phyloP scores from a whole-genome alignment of 2,888 invertebrate genomes.

The Eurytoma californica region DNA sequence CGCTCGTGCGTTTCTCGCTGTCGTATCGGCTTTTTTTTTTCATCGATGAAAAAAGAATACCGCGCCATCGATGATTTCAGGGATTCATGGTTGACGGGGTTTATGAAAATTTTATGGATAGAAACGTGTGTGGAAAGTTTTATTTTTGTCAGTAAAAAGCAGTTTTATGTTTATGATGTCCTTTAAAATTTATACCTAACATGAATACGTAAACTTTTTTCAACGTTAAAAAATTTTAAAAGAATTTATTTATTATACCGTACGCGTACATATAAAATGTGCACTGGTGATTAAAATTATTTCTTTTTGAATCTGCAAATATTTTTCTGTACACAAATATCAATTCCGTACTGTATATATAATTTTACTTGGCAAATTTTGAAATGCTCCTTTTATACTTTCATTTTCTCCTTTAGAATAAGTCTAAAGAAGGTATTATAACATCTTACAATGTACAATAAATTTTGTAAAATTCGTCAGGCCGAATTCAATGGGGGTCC shows the following conservation, averaged over 20 bases:
- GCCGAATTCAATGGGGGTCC: constrained; percentile 2
- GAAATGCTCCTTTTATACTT: no score
- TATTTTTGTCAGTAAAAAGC: neutral
- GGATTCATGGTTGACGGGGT: constrained; percentile 11
- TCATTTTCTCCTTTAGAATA: no score
- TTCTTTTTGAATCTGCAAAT: no score
- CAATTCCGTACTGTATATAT: no score
- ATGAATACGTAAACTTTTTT: neutral
- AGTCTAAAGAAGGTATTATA: constrained; percentile 13
- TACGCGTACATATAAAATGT: no score
- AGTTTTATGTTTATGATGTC: neutral
- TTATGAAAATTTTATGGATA: constrained; percentile 45
- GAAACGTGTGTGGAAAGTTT: neutral
- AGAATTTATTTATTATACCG: neutral
- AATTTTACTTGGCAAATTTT: no score
- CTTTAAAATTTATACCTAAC: neutral
- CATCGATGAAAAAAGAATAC: constrained; percentile 20
- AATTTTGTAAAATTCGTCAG: constrained; percentile 42
- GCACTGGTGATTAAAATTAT: no score
- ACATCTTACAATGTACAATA: constrained; percentile 25
- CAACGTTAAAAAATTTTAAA: neutral
- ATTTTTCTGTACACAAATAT: no score
- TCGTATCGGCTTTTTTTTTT: no score
- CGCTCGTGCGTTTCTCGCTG: constrained; percentile 48
- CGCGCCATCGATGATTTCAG: neutral